Evolutionary conservation across 2,888 invertebrate species (phyloP).

Genomic region (Drosophila rubida): DNA sequence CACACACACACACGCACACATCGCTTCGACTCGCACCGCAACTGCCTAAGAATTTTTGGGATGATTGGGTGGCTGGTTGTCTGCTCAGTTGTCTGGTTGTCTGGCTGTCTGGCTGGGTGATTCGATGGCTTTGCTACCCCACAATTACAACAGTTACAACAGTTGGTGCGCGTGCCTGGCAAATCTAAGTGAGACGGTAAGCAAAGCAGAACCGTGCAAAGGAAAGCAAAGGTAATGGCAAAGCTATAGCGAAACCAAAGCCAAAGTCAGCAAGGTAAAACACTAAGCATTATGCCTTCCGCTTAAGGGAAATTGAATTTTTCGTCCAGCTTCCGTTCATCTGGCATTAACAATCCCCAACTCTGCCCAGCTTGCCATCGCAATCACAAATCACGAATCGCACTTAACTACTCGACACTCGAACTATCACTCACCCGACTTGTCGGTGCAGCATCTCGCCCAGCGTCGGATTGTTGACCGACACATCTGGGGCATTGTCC

Average conservation of each 20-base stretch:
- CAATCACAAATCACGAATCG: conserved; percentile 14
- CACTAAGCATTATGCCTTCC: conserved; percentile 73
- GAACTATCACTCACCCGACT: conserved; percentile 82
- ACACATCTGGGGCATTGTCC: conserved; percentile 86
- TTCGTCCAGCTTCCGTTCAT: conserved; percentile 47
- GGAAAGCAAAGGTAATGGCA: conserved; percentile 3
- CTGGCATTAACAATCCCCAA: conserved; percentile 34
- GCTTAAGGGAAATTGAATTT: conserved; percentile 78
- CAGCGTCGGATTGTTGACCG: conserved; percentile 89
- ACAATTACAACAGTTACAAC: conserved; percentile 31
- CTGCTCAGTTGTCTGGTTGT: background rate
- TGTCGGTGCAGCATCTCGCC: conserved; percentile 88
- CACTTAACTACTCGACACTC: conserved; percentile 36
- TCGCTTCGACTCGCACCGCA: background rate
- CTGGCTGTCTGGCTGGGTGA: background rate
- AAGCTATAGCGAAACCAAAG: background rate
- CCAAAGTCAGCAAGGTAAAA: conserved; percentile 42
- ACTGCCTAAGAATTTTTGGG: conserved; percentile 24
- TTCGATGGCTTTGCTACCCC: background rate
- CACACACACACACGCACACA: conserved; percentile 1
- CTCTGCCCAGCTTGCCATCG: background rate
- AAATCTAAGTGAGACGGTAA: conserved; percentile 46
- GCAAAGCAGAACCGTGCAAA: conserved; percentile 16
- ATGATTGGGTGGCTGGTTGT: background rate
- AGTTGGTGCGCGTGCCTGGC: conserved; percentile 37